phyloP scores from a whole-genome alignment of 2,888 invertebrate genomes.

The Cheilosia impressa region DNA sequence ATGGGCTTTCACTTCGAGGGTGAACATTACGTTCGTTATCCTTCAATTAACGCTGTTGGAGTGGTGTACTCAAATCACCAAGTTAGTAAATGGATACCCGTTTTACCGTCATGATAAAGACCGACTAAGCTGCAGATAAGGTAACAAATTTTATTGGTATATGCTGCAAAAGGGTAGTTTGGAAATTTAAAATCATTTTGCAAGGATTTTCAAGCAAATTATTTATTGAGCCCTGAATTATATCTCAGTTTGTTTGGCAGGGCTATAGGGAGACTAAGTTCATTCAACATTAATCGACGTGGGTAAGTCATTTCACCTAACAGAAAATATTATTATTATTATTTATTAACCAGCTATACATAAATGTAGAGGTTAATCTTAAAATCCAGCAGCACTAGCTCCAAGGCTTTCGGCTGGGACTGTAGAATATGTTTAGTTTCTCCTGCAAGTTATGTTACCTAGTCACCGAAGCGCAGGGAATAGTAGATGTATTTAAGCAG shows the following conservation, averaged over 20 bases:
- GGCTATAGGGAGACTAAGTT: too few species aligned
- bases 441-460: too few species aligned
- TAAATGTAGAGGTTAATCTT: too few species aligned
- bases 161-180: background rate
- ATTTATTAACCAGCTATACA: too few species aligned
- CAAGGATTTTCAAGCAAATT: slow-evolving; percentile 31
- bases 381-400: too few species aligned
- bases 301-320: too few species aligned
- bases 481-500: too few species aligned
- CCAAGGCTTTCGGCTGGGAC: too few species aligned
- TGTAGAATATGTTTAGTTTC: too few species aligned
- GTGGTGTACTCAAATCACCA: background rate
- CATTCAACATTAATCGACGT: too few species aligned
- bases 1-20: slow-evolving; percentile 14
- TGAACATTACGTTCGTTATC: slow-evolving; percentile 42
- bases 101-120: background rate
- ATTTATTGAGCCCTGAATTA: background rate
- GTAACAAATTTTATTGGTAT: slow-evolving; percentile 28
- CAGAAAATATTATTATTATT: too few species aligned
- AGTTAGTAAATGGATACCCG: background rate
- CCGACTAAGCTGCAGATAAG: slow-evolving; percentile 5
- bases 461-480: too few species aligned
- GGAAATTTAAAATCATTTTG: slow-evolving; percentile 19
- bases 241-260: background rate
- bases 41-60: slow-evolving; percentile 42